Evolutionary conservation across 2,113 vertebrate species (phyloP).

Genomic region (Nibea coibor): DNA sequence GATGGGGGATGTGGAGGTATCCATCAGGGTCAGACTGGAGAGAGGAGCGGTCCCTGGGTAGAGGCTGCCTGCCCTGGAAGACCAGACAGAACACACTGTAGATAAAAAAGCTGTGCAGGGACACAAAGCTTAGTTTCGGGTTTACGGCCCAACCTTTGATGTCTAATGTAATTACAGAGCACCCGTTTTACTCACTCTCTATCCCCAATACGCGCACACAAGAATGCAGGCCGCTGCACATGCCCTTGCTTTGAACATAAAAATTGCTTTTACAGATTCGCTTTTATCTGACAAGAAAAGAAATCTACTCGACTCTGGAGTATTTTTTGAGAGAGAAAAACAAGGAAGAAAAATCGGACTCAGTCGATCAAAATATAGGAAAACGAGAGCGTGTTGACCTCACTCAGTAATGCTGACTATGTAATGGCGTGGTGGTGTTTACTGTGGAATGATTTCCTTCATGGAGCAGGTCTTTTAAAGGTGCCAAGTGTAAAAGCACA

Average conservation of each 20-base stretch:
- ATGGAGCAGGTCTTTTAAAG: not conserved
- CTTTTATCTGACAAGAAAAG: slow-evolving; percentile 73
- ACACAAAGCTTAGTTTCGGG: slow-evolving; percentile 44
- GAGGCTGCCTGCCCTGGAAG: slow-evolving; percentile 82
- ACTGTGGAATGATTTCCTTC: not conserved
- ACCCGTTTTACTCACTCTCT: slow-evolving; percentile 37
- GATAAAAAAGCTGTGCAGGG: slow-evolving; percentile 28
- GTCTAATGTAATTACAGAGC: slow-evolving; percentile 68
- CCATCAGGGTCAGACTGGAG: slow-evolving; percentile 79
- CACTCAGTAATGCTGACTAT: slow-evolving; percentile 1
- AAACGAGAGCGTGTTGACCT: slow-evolving; percentile 28
- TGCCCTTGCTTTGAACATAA: slow-evolving; percentile 58
- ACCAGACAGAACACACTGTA: slow-evolving; percentile 27
- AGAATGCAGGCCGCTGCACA: slow-evolving; percentile 29
- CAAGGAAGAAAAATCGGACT: slow-evolving; percentile 36
- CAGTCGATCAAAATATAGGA: slow-evolving; percentile 23
- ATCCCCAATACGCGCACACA: slow-evolving; percentile 21
- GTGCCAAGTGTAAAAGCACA: too few relatives aligned
- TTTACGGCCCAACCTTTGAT: slow-evolving; percentile 63
- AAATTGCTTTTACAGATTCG: slow-evolving; percentile 76
- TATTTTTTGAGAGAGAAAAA: slow-evolving; percentile 11
- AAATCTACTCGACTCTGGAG: slow-evolving; percentile 63
- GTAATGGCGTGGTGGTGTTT: slow-evolving; percentile 1
- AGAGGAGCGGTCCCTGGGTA: slow-evolving; percentile 54
- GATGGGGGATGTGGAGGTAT: slow-evolving; percentile 83